Evolutionary conservation across 2,113 vertebrate genomes (phyloP), one percentile per base, ranked within the genome.

Genomic region (Microcebus griseorufus): DNA sequence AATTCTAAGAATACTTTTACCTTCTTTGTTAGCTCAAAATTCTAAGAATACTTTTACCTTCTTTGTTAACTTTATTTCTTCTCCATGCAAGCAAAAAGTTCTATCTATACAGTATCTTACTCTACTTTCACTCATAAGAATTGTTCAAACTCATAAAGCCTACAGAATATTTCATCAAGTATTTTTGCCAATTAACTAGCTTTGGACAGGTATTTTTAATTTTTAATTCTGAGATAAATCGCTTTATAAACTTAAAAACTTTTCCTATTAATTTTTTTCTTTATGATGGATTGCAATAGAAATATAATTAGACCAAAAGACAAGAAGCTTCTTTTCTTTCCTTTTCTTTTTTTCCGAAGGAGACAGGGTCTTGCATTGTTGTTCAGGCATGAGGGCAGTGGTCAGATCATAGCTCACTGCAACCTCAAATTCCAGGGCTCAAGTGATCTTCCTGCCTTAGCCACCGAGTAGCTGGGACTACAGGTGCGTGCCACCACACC

Each of bases 211-310:
- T 37, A 95, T 53, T 86, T 90, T 16, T 25, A 75, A 75, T 67
- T 85, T 95, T 93, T 75, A 95, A 87, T 81, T 93, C 73, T 86
- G n/a, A 80, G 32, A 82, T 96, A 87, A 94, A 87, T 1, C 87
- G 27, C 69, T 93, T 93, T 51, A 91, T n/a, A 88, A 0, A 72
- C 72, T 78, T 29, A 20, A 88, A 96, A 55, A 53, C 10, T 34
- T 62, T 88, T 78, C 58, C 42, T 79, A 65, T 81, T 60, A 51
- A 34, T 45, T 81, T 78, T 75, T 76, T 34, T 42, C 60, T 55
- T 88, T 82, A 79, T 58, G 20, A 93, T 29, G 23, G 64, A 78
- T 48, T 73, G 27, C 27, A 22, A 70, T 5, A 95, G 37, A 72
- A 87, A 88, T 83, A 70, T 69, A 90, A 88, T 70, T 53, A 87